phyloP scores from a whole-genome alignment of 2,113 vertebrate species.

The Tachuris rubrigastra region DNA sequence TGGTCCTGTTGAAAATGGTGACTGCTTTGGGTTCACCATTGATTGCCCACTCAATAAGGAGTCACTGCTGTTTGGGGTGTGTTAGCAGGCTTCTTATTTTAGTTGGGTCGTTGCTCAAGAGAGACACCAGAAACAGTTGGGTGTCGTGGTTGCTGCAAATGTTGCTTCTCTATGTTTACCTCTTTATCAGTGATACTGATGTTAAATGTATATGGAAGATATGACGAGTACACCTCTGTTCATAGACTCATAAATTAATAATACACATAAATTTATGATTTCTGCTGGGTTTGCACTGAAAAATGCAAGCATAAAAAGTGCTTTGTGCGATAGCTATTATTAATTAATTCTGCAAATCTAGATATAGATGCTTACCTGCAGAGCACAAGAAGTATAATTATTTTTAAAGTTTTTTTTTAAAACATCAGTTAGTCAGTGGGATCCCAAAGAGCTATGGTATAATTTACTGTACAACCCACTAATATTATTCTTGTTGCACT shows the following conservation, averaged over 20 bases:
- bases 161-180: neutral
- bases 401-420: conserved; percentile 4
- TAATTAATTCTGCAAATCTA: neutral
- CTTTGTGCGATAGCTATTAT: neutral
- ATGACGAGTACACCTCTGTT: neutral
- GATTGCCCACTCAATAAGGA: neutral
- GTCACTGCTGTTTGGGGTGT: neutral
- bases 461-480: neutral
- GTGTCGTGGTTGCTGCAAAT: neutral
- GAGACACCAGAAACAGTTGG: neutral
- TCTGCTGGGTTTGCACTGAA: neutral
- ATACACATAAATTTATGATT: neutral
- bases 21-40: neutral
- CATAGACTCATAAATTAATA: neutral
- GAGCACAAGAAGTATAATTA: neutral
- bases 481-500: conserved; percentile 9
- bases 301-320: neutral
- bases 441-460: neutral
- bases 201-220: neutral
- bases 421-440: neutral
- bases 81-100: neutral
- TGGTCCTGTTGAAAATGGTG: neutral
- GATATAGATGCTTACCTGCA: neutral
- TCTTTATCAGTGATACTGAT: neutral
- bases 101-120: neutral